A percentile compares a stretch with the other conserved stretches of the same genome.
Conservation (phyloP, 2,888 invertebrate genomes). For the Augochlorella aurata region DNA sequence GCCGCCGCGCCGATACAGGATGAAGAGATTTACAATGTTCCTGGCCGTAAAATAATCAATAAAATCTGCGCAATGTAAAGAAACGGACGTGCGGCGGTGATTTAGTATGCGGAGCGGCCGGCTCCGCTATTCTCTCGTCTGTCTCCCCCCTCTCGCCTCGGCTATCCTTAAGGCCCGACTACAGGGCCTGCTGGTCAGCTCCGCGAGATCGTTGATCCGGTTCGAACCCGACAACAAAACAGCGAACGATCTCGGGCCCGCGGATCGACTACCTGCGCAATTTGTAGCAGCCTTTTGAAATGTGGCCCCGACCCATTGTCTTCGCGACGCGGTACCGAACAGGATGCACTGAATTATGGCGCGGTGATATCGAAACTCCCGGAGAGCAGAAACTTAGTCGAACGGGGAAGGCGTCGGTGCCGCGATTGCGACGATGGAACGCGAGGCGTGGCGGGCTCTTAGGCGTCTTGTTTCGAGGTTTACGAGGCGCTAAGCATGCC, state of each 20-base stretch:
- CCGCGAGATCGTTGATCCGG: conserved; percentile 1
- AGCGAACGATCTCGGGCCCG: not conserved
- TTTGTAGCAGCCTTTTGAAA: not conserved
- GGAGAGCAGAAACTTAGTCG: not conserved
- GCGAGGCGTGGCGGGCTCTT: conserved; percentile 54
- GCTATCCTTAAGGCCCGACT: conserved; percentile 54
- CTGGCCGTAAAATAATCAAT: conserved; percentile 81
- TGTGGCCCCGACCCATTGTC: not conserved
- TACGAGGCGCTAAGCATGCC: conserved; percentile 49
- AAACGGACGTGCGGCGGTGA: conserved; percentile 80
- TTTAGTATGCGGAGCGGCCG: conserved; percentile 73
- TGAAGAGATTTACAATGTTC: conserved; percentile 82
- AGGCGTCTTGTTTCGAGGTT: conserved; percentile 41
- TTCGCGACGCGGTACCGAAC: not conserved
- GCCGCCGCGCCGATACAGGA: conserved; percentile 70
- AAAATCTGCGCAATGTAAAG: conserved; percentile 81
- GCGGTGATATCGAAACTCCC: not conserved
- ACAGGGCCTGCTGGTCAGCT: conserved; percentile 2
- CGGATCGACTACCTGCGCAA: not conserved
- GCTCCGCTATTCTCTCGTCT: conserved; percentile 39
- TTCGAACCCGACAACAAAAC: not conserved
- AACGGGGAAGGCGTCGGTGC: not conserved
- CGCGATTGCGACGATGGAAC: conserved; percentile 20
- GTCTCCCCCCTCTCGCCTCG: conserved; percentile 36
- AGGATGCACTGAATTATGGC: not conserved